Evolutionary conservation across 92 coral and sea anemone genomes (phyloP).

Genomic region (Phymanthus crucifer): DNA sequence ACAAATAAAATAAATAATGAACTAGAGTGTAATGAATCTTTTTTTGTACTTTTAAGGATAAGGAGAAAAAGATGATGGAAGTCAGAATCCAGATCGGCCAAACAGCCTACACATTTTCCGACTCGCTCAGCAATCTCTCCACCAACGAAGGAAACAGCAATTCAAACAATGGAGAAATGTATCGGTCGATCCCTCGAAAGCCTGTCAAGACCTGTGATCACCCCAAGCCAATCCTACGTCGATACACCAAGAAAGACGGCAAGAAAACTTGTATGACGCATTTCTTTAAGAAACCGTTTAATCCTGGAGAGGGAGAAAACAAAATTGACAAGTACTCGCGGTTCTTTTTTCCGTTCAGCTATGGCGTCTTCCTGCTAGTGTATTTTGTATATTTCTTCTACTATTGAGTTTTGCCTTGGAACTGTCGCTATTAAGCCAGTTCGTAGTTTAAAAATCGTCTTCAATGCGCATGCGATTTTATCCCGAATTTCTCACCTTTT

Average conservation of each 20-base stretch:
- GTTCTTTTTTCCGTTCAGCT: conserved; percentile 67
- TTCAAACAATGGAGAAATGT: conserved; percentile 47
- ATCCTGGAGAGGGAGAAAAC: conserved; percentile 57
- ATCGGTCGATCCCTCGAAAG: conserved; percentile 40
- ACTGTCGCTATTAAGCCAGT: too few relatives aligned
- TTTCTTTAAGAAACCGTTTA: conserved; percentile 49
- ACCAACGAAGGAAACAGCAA: conserved; percentile 23
- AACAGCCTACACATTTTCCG: conserved; percentile 71
- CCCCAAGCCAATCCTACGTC: conserved; percentile 56
- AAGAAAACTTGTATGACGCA: conserved; percentile 30
- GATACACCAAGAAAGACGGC: conserved; percentile 9
- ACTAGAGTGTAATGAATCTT: neutral
- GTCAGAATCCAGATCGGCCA: conserved; percentile 72
- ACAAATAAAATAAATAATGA: neutral
- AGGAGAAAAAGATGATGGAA: conserved; percentile 66
- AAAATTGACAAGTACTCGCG: conserved; percentile 71
- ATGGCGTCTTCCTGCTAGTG: conserved; percentile 55
- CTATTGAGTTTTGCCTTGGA: neutral
- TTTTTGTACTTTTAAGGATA: conserved; percentile 15
- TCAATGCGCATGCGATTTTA: too few relatives aligned
- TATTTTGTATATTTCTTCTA: conserved; percentile 55
- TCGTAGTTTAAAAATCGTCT: neutral
- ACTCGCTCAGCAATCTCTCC: conserved; percentile 48
- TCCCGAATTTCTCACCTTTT: too few relatives aligned
- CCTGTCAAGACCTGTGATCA: conserved; percentile 69